Base-by-base conservation (phyloP, 1,140 invertebrate species). In the Anastrepha obliqua region DNA sequence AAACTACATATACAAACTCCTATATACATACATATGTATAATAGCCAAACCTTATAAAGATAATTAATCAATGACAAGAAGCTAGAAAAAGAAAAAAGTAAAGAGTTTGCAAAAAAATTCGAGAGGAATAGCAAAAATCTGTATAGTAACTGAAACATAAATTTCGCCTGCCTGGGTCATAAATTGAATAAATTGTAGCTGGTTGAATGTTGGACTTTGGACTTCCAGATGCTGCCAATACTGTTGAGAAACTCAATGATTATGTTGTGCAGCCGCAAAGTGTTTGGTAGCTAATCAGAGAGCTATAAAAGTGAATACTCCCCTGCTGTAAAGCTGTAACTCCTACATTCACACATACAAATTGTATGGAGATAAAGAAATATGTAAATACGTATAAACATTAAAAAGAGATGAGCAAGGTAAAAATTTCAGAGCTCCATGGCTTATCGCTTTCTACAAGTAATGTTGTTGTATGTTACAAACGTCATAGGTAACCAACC, bases 41-140 rank as follows among this genome's bases (percentile, higher is more conserved):
- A 47, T 74, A 51, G 4, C 3, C 13, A 44, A 74, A 47, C 15
- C 44, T 74, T 47, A 74, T 7, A 44, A 17, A 44, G 13, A 7
- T n/a, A 74, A 85, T 85, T 85, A 59, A 85, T 85, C 58, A 29
- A 85, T 85, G 58, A 85, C 81, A 85, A 58, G 39, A 85, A 59
- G 17, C 29, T 29, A 13, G 6, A 59, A 59, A 51, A 17, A 59
- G 7, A 85, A 13, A 81, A 59, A 74, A 74, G 29, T 1, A 29
- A 29, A 29, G 29, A 29, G 29, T 1, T 29, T 29, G 29, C 29
- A 29, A 29, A 74, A 74, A 67, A 67, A 67, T 13, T 15, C 17
- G 44, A 7, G 15, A 11, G 44, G 8, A n/a, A 44, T 15, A 42
- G 39, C 70, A 74, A 42, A 67, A 44, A 2, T 29, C 29, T 39